Percentiles rank a stretch among this genome's conserved stretches.
phyloP scores from a whole-genome alignment of 2,888 invertebrate genomes.

The Chironomus tentans region DNA sequence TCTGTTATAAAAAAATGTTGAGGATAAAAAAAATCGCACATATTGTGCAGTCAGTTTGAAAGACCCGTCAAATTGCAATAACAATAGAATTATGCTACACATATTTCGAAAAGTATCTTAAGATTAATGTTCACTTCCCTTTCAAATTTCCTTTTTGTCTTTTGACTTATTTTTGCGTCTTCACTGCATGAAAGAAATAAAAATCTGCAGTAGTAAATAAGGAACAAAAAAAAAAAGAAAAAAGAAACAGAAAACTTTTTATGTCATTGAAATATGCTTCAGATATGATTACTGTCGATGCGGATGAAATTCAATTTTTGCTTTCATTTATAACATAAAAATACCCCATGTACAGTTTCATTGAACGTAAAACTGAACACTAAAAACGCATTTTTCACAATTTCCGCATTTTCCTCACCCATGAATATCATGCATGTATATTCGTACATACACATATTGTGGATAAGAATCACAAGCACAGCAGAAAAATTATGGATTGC shows the following conservation, averaged over 20 bases:
- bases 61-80: background rate
- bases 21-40: background rate
- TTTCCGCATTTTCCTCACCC: background rate
- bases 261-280: background rate
- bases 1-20: too few relatives aligned
- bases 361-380: background rate
- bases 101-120: background rate
- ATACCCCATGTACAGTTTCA: background rate
- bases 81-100: background rate
- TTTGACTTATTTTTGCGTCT: background rate
- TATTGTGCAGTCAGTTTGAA: background rate
- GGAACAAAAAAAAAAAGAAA: background rate
- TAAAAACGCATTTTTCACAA: constrained; percentile 15
- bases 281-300: background rate
- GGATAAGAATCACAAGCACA: background rate
- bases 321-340: background rate
- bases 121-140: background rate
- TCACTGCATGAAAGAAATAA: background rate
- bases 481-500: background rate
- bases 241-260: background rate
- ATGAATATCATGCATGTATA: too few relatives aligned
- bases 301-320: constrained; percentile 2
- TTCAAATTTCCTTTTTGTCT: background rate
- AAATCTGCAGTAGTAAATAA: background rate
- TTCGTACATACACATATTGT: too few relatives aligned